phyloP scores from a whole-genome alignment of 2,888 invertebrate species.

The Drosophila colorata region DNA sequence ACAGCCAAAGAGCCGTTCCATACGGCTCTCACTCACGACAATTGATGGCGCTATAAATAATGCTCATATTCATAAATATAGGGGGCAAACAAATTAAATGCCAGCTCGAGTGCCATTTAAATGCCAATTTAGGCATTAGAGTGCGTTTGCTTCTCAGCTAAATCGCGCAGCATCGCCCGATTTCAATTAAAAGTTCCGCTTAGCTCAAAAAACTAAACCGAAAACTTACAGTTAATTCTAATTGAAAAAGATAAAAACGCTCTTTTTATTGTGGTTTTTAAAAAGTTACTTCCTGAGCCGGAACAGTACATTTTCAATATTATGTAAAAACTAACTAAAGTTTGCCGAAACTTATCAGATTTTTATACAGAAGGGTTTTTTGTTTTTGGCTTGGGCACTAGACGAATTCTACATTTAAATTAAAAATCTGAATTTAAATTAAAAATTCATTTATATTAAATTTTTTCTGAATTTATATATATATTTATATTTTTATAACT shows the following conservation, averaged over 20 bases:
- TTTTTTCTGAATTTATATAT: too few relatives aligned
- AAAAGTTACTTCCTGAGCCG: not conserved
- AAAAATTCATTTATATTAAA: too few relatives aligned
- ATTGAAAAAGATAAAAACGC: slow-evolving; percentile 29
- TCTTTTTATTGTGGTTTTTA: not conserved
- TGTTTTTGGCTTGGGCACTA: too few relatives aligned
- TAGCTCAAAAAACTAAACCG: slow-evolving; percentile 17
- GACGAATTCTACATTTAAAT: too few relatives aligned
- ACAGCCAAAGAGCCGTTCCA: not conserved
- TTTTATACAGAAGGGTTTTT: too few relatives aligned
- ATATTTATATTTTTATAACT: too few relatives aligned
- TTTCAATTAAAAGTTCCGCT: slow-evolving; percentile 74
- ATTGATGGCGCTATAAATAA: slow-evolving; percentile 57
- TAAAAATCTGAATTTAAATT: too few relatives aligned
- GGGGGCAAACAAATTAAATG: slow-evolving; percentile 44
- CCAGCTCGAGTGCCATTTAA: slow-evolving; percentile 45
- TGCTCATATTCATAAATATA: slow-evolving; percentile 32
- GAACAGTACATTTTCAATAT: not conserved
- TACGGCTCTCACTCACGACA: slow-evolving; percentile 17
- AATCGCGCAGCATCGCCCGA: slow-evolving; percentile 12
- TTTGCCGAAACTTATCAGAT: too few relatives aligned
- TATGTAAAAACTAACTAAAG: not conserved
- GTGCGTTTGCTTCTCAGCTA: slow-evolving; percentile 43
- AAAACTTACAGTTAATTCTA: slow-evolving; percentile 19
- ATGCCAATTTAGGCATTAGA: slow-evolving; percentile 56